phyloP scores from a whole-genome alignment of 1,140 invertebrate species.

The Acromyrmex charruanus region DNA sequence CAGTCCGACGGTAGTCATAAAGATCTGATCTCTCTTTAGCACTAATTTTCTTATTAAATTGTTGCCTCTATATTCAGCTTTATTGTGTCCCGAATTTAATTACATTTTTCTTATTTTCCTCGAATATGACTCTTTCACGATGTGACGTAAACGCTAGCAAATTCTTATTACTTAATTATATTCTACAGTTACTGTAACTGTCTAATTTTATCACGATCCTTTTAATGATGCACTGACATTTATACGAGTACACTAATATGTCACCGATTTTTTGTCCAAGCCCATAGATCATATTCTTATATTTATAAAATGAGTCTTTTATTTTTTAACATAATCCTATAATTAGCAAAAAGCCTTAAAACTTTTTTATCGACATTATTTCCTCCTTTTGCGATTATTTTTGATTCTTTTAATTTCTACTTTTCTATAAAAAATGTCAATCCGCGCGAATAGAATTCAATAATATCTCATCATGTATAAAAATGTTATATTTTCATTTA shows the following conservation, averaged over 20 bases:
- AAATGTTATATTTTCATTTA: background rate
- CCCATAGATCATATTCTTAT: too few relatives aligned
- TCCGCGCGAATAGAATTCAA: background rate
- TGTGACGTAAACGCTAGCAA: background rate
- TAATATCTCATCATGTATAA: background rate
- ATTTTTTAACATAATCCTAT: too few relatives aligned
- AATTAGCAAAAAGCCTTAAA: background rate
- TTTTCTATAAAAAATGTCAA: background rate
- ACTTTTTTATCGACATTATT: background rate
- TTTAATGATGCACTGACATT: background rate
- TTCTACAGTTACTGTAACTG: background rate
- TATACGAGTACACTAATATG: too few relatives aligned
- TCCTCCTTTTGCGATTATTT: background rate
- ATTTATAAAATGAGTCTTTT: too few relatives aligned
- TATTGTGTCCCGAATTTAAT: slow-evolving; percentile 43
- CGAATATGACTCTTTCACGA: background rate
- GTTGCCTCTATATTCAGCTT: slow-evolving; percentile 6
- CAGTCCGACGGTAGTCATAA: background rate
- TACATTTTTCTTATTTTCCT: slow-evolving; percentile 21
- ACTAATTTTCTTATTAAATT: slow-evolving; percentile 8
- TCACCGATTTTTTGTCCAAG: too few relatives aligned
- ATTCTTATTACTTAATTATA: slow-evolving; percentile 42
- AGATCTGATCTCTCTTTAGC: slow-evolving; percentile 28
- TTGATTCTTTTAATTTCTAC: slow-evolving; percentile 2
- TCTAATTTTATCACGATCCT: background rate